Evolutionary conservation across 2,888 invertebrate genomes (phyloP).

Genomic region (Tipula lateralis): DNA sequence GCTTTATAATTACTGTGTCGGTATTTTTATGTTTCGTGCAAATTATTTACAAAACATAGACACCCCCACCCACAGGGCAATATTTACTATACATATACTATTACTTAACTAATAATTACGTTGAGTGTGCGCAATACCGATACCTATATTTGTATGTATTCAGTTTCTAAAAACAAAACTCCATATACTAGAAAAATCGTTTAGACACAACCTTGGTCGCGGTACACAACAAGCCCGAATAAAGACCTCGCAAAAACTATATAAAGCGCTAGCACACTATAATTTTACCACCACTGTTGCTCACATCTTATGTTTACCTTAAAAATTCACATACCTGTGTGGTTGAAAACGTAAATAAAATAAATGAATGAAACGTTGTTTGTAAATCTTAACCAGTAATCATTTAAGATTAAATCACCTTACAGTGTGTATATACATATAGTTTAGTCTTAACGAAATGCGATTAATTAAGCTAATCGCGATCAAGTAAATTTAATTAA

Average conservation of each 20-base stretch:
- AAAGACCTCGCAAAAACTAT: background rate
- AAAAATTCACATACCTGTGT: slow-evolving; percentile 2
- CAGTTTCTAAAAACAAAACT: too few relatives aligned
- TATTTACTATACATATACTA: too few relatives aligned
- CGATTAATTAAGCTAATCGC: background rate
- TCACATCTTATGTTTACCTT: slow-evolving; percentile 5
- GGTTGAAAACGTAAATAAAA: background rate
- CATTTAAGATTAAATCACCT: background rate
- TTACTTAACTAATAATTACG: too few relatives aligned
- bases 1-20: too few relatives aligned
- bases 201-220: too few relatives aligned
- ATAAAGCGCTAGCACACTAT: background rate
- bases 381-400: background rate
- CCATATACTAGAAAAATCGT: too few relatives aligned
- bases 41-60: too few relatives aligned
- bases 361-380: background rate
- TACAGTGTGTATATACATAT: background rate
- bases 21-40: too few relatives aligned
- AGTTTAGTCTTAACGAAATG: background rate
- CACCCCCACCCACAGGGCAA: too few relatives aligned
- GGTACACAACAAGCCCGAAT: background rate
- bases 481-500: background rate
- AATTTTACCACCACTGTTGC: background rate
- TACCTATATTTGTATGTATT: too few relatives aligned
- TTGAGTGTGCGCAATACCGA: too few relatives aligned